Percentiles rank a stretch among this genome's conserved stretches.
These are phyloP conservation scores for Myopa tessellatipennis DNA, from an alignment of 2,888 invertebrate species.

Conservation along the genomic window DNA sequence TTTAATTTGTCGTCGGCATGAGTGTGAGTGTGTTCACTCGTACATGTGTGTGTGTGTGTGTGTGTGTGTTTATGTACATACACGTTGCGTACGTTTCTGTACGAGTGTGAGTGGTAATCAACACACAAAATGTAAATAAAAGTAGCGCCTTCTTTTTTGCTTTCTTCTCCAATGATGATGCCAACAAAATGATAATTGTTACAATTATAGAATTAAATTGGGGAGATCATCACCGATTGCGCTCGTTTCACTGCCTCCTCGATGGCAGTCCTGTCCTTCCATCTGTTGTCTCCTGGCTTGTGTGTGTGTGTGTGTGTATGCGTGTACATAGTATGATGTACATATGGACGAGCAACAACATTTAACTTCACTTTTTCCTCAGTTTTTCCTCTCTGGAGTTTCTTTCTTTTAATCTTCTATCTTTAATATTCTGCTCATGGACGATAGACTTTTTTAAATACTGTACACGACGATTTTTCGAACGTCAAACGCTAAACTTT, in stretches of 20 bases:
- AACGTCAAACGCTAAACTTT: no score
- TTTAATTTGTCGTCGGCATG: background rate
- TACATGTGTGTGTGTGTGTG: background rate
- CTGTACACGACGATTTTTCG: no score
- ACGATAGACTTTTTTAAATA: no score
- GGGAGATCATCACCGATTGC: constrained; percentile 59
- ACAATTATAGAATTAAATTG: constrained; percentile 69
- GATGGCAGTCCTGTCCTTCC: no score
- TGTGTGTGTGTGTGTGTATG: background rate
- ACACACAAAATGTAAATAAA: constrained; percentile 1
- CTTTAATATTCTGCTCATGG: no score
- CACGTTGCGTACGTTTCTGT: no score
- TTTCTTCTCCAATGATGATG: background rate
- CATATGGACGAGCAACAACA: background rate
- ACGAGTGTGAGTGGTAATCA: constrained; percentile 5
- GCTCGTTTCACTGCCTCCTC: background rate
- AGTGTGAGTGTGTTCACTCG: background rate
- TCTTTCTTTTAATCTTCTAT: no score
- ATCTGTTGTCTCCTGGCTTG: background rate
- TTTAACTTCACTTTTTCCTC: no score
- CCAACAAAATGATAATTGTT: constrained; percentile 67
- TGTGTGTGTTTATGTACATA: background rate
- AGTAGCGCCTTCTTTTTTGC: background rate
- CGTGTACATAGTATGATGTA: background rate
- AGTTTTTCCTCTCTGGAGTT: no score